These are phyloP conservation scores for Pyrrhopygopsis socrates DNA, from an alignment of 2,888 invertebrate species.

Conservation along the genomic window DNA sequence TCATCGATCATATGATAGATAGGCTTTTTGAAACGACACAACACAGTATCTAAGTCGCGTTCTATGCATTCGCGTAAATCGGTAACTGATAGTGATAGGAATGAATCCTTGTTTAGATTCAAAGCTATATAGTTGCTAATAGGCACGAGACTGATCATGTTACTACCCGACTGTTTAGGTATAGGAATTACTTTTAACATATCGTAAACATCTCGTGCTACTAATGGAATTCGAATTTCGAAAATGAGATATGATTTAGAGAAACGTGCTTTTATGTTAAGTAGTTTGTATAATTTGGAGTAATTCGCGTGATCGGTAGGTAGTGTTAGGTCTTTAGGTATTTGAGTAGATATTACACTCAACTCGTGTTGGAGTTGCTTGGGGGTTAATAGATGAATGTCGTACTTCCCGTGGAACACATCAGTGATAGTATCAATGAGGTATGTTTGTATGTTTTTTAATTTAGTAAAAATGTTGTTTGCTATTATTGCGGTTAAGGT, in stretches of 20 bases:
- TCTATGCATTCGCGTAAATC: not conserved
- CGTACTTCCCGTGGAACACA: not conserved
- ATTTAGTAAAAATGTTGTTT: no score
- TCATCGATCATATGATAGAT: conserved; percentile 4
- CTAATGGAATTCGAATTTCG: conserved; percentile 61
- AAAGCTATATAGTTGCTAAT: no score
- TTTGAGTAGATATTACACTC: not conserved
- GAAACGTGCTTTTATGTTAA: not conserved
- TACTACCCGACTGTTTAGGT: no score
- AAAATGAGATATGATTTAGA: conserved; percentile 27
- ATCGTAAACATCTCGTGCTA: no score
- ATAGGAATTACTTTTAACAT: no score
- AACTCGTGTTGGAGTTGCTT: conserved; percentile 16
- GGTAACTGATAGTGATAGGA: not conserved
- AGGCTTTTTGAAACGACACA: conserved; percentile 20
- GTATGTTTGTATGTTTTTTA: not conserved
- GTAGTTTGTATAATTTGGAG: no score
- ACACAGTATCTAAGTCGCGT: conserved; percentile 7
- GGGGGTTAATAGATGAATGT: conserved; percentile 19
- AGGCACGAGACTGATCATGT: not conserved
- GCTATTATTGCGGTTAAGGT: not conserved
- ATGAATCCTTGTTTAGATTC: conserved; percentile 5
- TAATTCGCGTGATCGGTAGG: not conserved
- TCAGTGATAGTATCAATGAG: conserved; percentile 15
- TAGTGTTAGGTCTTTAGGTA: conserved; percentile 21